phyloP scores from a whole-genome alignment of 2,113 vertebrate species.

The Pogonocichla stellata region DNA sequence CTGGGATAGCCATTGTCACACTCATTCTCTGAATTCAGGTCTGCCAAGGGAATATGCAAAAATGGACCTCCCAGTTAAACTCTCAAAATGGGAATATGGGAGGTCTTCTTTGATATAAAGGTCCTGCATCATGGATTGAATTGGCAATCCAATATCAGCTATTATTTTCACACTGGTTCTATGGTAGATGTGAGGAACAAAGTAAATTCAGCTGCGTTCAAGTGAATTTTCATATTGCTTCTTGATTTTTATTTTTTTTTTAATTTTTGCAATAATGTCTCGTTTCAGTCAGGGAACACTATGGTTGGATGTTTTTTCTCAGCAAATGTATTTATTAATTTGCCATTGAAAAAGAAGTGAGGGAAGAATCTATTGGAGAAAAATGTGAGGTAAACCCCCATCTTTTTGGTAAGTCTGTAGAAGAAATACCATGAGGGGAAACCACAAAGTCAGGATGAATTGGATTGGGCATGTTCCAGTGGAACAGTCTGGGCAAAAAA shows the following conservation, averaged over 20 bases:
- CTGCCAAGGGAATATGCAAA: not conserved
- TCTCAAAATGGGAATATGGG: not conserved
- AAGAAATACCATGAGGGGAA: constrained; percentile 9
- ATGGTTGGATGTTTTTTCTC: not conserved
- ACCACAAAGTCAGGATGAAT: not conserved
- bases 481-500: not conserved
- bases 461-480: not conserved
- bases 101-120: not conserved
- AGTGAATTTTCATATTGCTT: not conserved
- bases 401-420: not conserved
- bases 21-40: not conserved
- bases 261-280: not conserved
- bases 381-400: not conserved
- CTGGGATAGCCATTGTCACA: not conserved
- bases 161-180: not conserved
- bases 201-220: not conserved
- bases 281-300: not conserved
- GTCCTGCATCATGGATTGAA: not conserved
- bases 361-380: not conserved
- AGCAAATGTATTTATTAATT: not conserved
- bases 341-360: not conserved
- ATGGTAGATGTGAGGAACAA: not conserved
- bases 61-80: not conserved
- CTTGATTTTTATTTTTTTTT: not conserved
- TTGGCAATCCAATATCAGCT: not conserved